Evolutionary conservation across 1,140 invertebrate genomes (phyloP).

Genomic region (Lepidurus packardi): DNA sequence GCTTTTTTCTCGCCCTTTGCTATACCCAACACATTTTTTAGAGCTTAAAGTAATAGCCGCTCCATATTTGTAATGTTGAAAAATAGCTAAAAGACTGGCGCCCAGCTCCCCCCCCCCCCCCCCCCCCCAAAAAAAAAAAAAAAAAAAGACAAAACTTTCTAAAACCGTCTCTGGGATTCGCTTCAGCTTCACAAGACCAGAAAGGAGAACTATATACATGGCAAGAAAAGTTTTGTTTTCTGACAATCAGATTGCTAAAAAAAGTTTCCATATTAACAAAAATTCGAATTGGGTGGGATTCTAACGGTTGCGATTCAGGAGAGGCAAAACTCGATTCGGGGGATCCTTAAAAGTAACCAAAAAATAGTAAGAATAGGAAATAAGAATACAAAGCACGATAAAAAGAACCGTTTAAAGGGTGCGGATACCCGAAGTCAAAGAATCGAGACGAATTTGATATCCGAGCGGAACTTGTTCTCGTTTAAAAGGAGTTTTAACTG

Average conservation of each 20-base stretch:
- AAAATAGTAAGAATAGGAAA: too few relatives aligned
- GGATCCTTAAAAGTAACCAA: background rate
- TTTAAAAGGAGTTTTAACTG: background rate
- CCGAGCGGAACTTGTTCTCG: slow-evolving; percentile 10
- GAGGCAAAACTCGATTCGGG: background rate
- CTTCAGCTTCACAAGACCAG: too few relatives aligned
- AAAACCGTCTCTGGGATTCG: too few relatives aligned
- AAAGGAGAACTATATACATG: too few relatives aligned
- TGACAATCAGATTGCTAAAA: background rate
- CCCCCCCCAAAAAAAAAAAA: too few relatives aligned
- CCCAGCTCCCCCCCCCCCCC: background rate
- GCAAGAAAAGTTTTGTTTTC: background rate
- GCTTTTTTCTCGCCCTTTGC: background rate
- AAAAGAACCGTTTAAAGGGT: slow-evolving; percentile 1
- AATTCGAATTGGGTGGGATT: background rate
- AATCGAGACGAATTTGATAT: background rate
- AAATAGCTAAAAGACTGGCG: background rate
- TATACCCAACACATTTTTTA: background rate
- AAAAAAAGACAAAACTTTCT: too few relatives aligned
- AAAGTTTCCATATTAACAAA: background rate
- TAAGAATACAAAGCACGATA: background rate
- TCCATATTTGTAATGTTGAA: slow-evolving; percentile 1
- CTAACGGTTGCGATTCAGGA: slow-evolving; percentile 1
- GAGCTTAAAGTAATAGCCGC: slow-evolving; percentile 4
- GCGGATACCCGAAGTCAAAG: background rate